phyloP scores from a whole-genome alignment of 2,888 invertebrate species.

The Oxystoma pomonae region DNA sequence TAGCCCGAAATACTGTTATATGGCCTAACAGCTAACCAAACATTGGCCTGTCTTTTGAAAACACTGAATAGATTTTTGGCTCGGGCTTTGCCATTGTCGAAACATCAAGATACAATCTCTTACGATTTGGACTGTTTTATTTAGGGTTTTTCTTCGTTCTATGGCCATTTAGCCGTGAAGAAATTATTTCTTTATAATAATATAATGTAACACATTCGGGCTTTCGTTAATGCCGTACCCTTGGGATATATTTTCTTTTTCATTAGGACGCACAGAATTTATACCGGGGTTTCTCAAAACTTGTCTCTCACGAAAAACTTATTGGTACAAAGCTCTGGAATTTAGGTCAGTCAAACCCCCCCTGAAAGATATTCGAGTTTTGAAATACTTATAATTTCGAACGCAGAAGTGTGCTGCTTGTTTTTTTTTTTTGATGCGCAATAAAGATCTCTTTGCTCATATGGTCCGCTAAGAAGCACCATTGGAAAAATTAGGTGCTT shows the following conservation, averaged over 20 bases:
- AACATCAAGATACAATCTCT: constrained; percentile 45
- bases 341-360: too few species aligned
- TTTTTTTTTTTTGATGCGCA: too few species aligned
- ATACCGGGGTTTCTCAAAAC: constrained; percentile 27
- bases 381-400: too few species aligned
- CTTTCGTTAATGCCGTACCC: constrained; percentile 30
- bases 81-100: constrained; percentile 41
- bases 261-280: constrained; percentile 20
- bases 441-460: too few species aligned
- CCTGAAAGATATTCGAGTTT: too few species aligned
- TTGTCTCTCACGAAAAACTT: too few species aligned
- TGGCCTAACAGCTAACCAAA: constrained; percentile 62
- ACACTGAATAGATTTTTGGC: constrained; percentile 44
- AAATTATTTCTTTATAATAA: constrained; percentile 50
- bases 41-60: constrained; percentile 59
- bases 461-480: too few species aligned
- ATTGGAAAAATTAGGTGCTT: too few species aligned
- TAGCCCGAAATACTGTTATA: constrained; percentile 33
- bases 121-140: constrained; percentile 41
- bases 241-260: constrained; percentile 27
- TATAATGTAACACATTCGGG: constrained; percentile 47
- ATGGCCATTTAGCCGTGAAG: constrained; percentile 47
- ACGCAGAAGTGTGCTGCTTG: too few species aligned
- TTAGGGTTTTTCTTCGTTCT: constrained; percentile 40
- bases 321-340: too few species aligned